Evolutionary conservation across 2,888 invertebrate species (phyloP).

Genomic region (Noctua pronuba): DNA sequence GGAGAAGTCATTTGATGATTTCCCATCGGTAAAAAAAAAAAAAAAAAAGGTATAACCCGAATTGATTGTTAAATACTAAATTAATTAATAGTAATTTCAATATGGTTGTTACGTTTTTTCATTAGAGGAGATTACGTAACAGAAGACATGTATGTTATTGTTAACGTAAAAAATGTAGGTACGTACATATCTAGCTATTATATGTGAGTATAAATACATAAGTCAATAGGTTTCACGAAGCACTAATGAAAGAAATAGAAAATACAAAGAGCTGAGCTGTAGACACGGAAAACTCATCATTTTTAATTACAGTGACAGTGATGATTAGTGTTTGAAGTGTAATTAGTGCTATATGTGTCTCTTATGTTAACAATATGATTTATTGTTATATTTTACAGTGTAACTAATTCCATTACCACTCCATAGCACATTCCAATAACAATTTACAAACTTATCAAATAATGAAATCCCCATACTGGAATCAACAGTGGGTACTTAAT

Average conservation of each 20-base stretch:
- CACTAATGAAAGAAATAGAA: background rate
- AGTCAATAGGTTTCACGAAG: background rate
- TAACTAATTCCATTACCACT: too few species aligned
- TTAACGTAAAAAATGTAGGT: background rate
- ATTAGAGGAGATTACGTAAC: background rate
- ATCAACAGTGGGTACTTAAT: too few species aligned
- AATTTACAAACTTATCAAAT: too few species aligned
- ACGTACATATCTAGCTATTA: background rate
- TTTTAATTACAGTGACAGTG: slow-evolving; percentile 20
- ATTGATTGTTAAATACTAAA: too few species aligned
- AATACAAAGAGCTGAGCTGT: slow-evolving; percentile 5
- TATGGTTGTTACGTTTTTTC: background rate
- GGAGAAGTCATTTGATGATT: too few species aligned
- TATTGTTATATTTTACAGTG: background rate
- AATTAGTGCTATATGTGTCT: background rate
- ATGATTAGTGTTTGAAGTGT: slow-evolving; percentile 17
- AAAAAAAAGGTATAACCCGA: too few species aligned
- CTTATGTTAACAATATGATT: background rate
- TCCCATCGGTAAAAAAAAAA: too few species aligned
- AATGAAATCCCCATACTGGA: too few species aligned
- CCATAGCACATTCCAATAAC: too few species aligned
- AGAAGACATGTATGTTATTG: background rate
- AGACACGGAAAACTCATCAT: slow-evolving; percentile 24
- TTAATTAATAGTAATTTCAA: too few species aligned
- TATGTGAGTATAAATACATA: background rate